Percentiles rank a stretch among this genome's conserved stretches.
Evolutionary conservation across 2,888 invertebrate genomes (phyloP).

Genomic region (Caenorhabditis panamensis): DNA sequence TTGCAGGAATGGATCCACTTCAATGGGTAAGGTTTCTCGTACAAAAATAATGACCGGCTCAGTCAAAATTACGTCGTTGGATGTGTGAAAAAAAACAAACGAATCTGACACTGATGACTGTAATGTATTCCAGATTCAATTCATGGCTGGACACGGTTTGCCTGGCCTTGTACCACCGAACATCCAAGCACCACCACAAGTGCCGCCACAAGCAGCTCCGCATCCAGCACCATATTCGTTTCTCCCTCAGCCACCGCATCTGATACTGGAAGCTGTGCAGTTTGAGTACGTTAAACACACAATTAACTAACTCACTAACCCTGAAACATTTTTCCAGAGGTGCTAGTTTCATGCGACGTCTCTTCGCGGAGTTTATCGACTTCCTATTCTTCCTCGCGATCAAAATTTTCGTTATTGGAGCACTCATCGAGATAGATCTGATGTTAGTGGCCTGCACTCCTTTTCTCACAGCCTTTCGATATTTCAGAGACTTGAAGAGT

Average conservation of each 20-base stretch:
- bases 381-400: conserved; percentile 72
- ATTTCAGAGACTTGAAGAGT: conserved; percentile 75
- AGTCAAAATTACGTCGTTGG: too few species aligned
- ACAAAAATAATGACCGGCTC: too few species aligned
- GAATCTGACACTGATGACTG: too few species aligned
- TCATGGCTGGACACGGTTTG: neutral
- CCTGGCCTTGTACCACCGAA: neutral
- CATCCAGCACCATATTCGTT: neutral
- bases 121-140: neutral
- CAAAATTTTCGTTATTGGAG: conserved; percentile 72
- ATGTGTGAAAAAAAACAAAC: neutral
- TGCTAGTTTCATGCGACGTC: conserved; percentile 70
- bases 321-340: conserved; percentile 51
- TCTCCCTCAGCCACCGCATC: too few species aligned
- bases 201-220: neutral
- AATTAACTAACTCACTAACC: neutral
- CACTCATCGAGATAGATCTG: conserved; percentile 72
- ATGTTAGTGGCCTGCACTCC: conserved; percentile 65
- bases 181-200: neutral
- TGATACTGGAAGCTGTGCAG: neutral
- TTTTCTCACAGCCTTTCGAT: conserved; percentile 1
- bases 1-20: neutral
- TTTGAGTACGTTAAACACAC: conserved; percentile 14
- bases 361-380: conserved; percentile 76
- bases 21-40: conserved; percentile 22